Evolutionary conservation across 1,140 invertebrate genomes (phyloP).

Genomic region (Dreissena polymorpha): DNA sequence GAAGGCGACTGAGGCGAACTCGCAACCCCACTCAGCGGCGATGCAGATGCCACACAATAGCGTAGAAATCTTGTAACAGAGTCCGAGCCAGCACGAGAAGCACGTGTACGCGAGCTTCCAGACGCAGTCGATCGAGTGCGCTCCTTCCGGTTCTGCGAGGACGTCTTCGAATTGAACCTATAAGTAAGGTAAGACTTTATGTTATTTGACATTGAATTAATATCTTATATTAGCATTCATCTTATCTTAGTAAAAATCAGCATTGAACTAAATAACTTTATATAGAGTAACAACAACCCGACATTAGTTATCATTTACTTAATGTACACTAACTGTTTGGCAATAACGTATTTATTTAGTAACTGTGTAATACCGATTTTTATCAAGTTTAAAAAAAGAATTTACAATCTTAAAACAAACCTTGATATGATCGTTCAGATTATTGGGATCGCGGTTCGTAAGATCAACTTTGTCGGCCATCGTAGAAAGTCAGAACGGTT

Average conservation of each 20-base stretch:
- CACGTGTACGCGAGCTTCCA: constrained; percentile 87
- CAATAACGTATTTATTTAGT: not conserved
- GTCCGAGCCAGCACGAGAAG: constrained; percentile 85
- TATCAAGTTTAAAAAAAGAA: not conserved
- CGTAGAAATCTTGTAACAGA: constrained; percentile 86
- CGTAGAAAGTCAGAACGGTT: not conserved
- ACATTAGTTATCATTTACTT: not conserved
- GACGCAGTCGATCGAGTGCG: constrained; percentile 86
- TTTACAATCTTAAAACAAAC: not conserved
- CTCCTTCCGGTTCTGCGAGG: constrained; percentile 65
- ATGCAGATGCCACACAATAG: constrained; percentile 85
- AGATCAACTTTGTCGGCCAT: constrained; percentile 17
- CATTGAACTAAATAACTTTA: too few species aligned
- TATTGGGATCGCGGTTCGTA: constrained; percentile 30
- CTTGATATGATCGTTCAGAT: constrained; percentile 27
- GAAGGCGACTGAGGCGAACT: constrained; percentile 88
- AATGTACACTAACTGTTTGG: too few species aligned
- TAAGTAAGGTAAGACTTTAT: constrained; percentile 13
- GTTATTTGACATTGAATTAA: not conserved
- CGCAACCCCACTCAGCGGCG: constrained; percentile 85
- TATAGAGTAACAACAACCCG: not conserved
- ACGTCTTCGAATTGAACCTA: constrained; percentile 64
- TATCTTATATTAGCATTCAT: too few species aligned
- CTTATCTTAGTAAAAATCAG: too few species aligned
- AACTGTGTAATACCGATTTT: not conserved